These are phyloP conservation scores for Tenthredo mesomela DNA, from an alignment of 2,888 invertebrate genomes.

Conservation along the genomic window DNA sequence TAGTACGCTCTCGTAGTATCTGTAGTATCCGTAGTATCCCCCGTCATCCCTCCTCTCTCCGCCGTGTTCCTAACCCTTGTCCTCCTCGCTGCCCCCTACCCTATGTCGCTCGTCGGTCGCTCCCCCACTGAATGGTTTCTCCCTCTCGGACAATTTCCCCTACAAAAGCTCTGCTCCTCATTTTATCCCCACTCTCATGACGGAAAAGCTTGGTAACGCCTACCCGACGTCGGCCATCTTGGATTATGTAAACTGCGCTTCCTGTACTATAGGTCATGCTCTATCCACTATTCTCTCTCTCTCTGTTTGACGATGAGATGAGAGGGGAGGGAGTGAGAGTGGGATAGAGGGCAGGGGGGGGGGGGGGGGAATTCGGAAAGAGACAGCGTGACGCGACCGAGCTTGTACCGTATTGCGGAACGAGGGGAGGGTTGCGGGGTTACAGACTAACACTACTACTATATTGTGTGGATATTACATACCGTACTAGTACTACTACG, in stretches of 20 bases:
- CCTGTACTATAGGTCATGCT: conserved; percentile 50
- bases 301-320: not conserved
- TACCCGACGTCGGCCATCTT: conserved; percentile 66
- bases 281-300: not conserved
- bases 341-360: not conserved
- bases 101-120: conserved; percentile 41
- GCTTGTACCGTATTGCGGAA: conserved; percentile 2
- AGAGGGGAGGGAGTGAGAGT: not conserved
- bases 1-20: conserved; percentile 72
- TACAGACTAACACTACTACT: conserved; percentile 14
- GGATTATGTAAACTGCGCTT: conserved; percentile 66
- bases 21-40: conserved; percentile 72
- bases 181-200: conserved; percentile 9
- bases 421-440: not conserved
- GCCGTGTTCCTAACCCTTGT: conserved; percentile 61
- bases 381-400: conserved; percentile 34
- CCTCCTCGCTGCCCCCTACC: conserved; percentile 51
- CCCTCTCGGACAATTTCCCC: conserved; percentile 53
- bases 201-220: conserved; percentile 58
- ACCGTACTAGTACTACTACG: not conserved
- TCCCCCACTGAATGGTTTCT: conserved; percentile 58
- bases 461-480: not conserved
- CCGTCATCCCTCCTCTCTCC: conserved; percentile 52
- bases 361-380: not conserved
- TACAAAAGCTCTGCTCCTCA: conserved; percentile 50